phyloP scores from a whole-genome alignment of 2,888 invertebrate genomes.

The Chalcis sispes region DNA sequence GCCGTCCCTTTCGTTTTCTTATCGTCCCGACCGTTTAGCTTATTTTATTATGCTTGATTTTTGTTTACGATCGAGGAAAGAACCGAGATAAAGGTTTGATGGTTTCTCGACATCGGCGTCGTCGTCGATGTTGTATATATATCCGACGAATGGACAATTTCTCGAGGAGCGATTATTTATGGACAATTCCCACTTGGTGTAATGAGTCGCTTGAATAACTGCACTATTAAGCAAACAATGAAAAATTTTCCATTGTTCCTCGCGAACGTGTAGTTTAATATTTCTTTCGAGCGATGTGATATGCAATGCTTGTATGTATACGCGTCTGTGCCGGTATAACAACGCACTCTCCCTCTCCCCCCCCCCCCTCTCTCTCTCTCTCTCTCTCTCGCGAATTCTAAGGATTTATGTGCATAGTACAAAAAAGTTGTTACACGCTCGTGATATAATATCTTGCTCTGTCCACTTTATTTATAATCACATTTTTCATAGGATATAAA shows the following conservation, averaged over 20 bases:
- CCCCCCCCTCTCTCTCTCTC: too few species aligned
- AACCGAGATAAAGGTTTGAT: constrained; percentile 1
- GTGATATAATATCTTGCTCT: too few species aligned
- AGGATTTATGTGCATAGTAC: too few species aligned
- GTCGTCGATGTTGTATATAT: too few species aligned
- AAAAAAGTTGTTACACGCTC: too few species aligned
- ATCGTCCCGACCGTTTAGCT: constrained; percentile 12
- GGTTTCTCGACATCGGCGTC: constrained; percentile 1
- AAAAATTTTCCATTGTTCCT: constrained; percentile 45
- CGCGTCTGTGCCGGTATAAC: not conserved
- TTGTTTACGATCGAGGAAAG: constrained; percentile 17
- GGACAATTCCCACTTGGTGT: constrained; percentile 26
- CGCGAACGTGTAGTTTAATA: constrained; percentile 18
- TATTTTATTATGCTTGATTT: constrained; percentile 44
- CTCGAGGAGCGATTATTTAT: not conserved
- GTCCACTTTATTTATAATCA: too few species aligned
- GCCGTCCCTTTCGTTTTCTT: constrained; percentile 23
- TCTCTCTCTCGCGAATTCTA: too few species aligned
- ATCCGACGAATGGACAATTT: too few species aligned
- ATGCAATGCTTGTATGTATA: not conserved
- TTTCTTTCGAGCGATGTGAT: constrained; percentile 11
- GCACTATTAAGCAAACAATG: constrained; percentile 42
- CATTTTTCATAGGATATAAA: too few species aligned
- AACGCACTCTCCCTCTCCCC: too few species aligned
- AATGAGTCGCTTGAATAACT: constrained; percentile 37